phyloP scores from a whole-genome alignment of 1,140 invertebrate species.

The Melipona quadrifasciata region DNA sequence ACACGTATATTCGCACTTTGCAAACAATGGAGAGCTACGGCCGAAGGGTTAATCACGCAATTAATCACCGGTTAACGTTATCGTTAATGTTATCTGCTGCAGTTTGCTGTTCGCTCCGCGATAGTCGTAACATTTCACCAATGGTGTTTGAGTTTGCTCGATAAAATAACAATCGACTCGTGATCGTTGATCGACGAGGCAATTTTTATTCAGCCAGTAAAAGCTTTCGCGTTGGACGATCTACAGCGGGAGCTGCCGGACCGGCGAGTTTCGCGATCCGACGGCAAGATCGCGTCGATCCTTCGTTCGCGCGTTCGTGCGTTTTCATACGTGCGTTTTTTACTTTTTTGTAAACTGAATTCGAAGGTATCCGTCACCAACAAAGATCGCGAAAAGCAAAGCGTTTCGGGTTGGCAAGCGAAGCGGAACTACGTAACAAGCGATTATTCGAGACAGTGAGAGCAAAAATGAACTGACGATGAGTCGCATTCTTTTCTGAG shows the following conservation, averaged over 20 bases:
- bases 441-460: neutral
- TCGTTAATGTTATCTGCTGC: slow-evolving; percentile 34
- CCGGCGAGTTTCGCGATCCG: slow-evolving; percentile 41
- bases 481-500: neutral
- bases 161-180: neutral
- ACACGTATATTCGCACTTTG: slow-evolving; percentile 28
- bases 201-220: no score
- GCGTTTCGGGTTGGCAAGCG: slow-evolving; percentile 4
- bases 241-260: neutral
- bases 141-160: neutral
- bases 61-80: slow-evolving; percentile 42
- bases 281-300: slow-evolving; percentile 51
- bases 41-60: slow-evolving; percentile 32
- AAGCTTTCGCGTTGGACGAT: neutral
- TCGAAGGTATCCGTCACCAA: neutral
- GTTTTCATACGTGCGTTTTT: neutral
- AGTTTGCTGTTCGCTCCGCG: neutral
- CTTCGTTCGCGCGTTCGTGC: neutral
- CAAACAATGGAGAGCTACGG: slow-evolving; percentile 23
- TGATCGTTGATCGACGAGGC: neutral
- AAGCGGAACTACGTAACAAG: slow-evolving; percentile 12
- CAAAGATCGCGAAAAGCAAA: neutral
- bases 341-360: no score
- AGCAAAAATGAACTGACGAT: neutral
- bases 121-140: neutral